Evolutionary conservation across 2,113 vertebrate genomes (phyloP).

Genomic region (Entelurus aequoreus): DNA sequence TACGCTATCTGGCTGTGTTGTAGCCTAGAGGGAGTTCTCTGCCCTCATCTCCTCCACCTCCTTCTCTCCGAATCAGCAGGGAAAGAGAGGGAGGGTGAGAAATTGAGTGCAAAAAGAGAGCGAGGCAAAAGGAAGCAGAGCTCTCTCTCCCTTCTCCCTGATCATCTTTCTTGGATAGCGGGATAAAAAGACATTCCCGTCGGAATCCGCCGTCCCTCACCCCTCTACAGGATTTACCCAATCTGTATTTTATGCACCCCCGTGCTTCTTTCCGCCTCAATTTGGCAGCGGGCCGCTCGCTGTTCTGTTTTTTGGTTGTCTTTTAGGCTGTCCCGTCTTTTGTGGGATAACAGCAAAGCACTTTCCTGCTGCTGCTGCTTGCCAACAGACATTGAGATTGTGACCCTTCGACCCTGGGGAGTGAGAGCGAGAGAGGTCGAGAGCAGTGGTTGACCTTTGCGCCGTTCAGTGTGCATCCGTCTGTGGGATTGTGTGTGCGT

Average conservation of each 20-base stretch:
- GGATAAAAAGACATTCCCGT: conserved; percentile 58
- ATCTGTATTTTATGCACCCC: conserved; percentile 61
- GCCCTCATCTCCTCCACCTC: conserved; percentile 64
- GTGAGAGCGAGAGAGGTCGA: conserved; percentile 50
- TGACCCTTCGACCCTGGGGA: conserved; percentile 57
- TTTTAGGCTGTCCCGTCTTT: conserved; percentile 42
- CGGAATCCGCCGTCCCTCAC: conserved; percentile 42
- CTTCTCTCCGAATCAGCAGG: conserved; percentile 63
- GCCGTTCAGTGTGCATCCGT: conserved; percentile 49
- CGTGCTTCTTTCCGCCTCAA: conserved; percentile 60
- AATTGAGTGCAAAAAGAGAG: conserved; percentile 45
- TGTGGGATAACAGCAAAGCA: conserved; percentile 40
- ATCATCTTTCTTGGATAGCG: conserved; percentile 71
- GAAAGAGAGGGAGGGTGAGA: conserved; percentile 45
- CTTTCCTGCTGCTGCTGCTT: conserved; percentile 34
- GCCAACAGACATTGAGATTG: conserved; percentile 53
- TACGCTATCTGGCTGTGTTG: conserved; percentile 63
- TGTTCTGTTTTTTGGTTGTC: conserved; percentile 30
- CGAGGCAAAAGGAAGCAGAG: conserved; percentile 54
- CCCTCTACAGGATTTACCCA: conserved; percentile 72
- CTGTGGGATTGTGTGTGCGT: conserved; percentile 20
- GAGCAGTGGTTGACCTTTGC: conserved; percentile 59
- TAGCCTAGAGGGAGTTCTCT: conserved; percentile 73
- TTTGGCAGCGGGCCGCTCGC: conserved; percentile 62
- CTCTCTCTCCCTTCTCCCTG: conserved; percentile 52